Conservation (phyloP, 2,797 vertebrate genomes). For the Malacoctenus gilli region DNA sequence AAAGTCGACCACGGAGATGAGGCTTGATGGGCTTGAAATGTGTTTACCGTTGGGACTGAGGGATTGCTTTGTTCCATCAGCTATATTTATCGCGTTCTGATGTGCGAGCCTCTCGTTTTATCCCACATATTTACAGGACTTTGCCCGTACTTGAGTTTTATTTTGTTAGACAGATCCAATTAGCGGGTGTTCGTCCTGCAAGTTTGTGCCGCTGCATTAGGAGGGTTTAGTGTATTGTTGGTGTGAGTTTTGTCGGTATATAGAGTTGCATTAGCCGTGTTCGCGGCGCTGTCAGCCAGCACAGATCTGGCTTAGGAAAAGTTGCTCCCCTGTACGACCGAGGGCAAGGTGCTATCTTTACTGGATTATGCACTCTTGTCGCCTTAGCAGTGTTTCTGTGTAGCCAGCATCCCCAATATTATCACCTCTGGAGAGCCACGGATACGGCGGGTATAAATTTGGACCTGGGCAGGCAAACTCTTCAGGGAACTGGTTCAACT, state of each 20-base stretch:
- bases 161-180: conserved; percentile 27
- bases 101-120: conserved; percentile 27
- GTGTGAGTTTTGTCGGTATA: conserved; percentile 23
- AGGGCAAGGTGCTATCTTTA: conserved; percentile 31
- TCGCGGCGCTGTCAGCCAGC: conserved; percentile 23
- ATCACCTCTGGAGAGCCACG: conserved; percentile 34
- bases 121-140: conserved; percentile 12
- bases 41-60: conserved; percentile 18
- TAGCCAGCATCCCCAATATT: conserved; percentile 41
- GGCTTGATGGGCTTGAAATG: too few relatives aligned
- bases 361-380: conserved; percentile 59
- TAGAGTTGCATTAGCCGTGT: conserved; percentile 36
- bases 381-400: conserved; percentile 59
- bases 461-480: conserved; percentile 15
- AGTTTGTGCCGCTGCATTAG: conserved; percentile 35
- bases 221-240: conserved; percentile 37
- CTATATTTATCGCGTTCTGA: conserved; percentile 19
- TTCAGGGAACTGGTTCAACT: conserved; percentile 9
- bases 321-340: conserved; percentile 21
- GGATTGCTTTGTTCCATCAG: conserved; percentile 4
- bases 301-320: conserved; percentile 28
- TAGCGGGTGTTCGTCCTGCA: conserved; percentile 2
- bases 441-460: conserved; percentile 32
- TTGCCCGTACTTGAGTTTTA: conserved; percentile 17
- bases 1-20: too few relatives aligned